These are phyloP conservation scores for Euzophera pinguis DNA, from an alignment of 2,888 invertebrate species.

Conservation along the genomic window DNA sequence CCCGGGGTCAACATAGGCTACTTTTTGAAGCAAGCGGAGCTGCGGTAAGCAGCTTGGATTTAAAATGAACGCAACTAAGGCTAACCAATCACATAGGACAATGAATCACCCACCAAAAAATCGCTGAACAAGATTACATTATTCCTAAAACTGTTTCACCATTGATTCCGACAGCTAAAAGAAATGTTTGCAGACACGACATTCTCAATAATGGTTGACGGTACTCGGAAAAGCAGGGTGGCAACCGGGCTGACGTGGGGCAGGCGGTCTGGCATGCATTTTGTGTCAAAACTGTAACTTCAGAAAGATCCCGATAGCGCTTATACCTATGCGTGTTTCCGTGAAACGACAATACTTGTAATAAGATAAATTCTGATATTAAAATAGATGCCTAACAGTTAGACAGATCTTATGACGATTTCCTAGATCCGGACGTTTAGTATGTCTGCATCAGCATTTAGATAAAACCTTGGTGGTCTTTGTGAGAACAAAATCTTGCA, in stretches of 20 bases:
- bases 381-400: neutral
- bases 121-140: constrained; percentile 17
- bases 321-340: neutral
- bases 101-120: constrained; percentile 10
- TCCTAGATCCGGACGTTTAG: constrained; percentile 7
- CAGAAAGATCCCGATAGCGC: no score
- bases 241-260: neutral
- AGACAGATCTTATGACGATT: neutral
- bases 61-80: neutral
- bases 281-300: no score
- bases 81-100: neutral
- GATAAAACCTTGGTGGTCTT: constrained; percentile 6
- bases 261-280: no score
- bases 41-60: neutral
- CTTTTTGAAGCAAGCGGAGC: no score
- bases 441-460: constrained; percentile 3
- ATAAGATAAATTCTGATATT: neutral
- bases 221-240: neutral
- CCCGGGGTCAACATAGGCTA: no score
- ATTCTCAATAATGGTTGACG: neutral
- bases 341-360: neutral
- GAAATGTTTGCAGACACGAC: constrained; percentile 11
- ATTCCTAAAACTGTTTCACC: constrained; percentile 26
- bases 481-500: neutral
- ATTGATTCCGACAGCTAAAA: constrained; percentile 11